Evolutionary conservation across 2,113 vertebrate species (phyloP), one percentile per base, ranked within the genome.

Genomic region (Rhegmatorhina hoffmannsi): DNA sequence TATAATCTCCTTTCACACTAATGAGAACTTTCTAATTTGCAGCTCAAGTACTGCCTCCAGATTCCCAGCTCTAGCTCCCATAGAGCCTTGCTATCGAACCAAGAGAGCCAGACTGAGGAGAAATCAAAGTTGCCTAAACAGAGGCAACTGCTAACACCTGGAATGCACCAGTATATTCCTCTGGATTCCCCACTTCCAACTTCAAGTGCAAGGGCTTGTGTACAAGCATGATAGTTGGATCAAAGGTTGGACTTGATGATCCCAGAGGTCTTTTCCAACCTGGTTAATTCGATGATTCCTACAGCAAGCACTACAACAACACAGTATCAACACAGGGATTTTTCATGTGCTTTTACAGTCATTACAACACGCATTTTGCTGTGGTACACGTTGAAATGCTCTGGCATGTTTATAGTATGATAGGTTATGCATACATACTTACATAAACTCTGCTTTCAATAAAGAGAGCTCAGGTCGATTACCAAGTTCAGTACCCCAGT

Each of bases 161-260:
- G 25, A 56, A 85, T 5, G 19, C 24, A 74, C 10, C 33, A 63
- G 17, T n/a, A 67, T 13, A 40, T 38, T 26, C 31, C 33, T 49
- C 36, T 25, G 26, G 1, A 1, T 3, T 29, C 43, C 24, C 1
- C 0, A 12, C 2, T 52, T 23, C 66, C n/a, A 56, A 28, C 1
- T 3, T 47, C 34, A 17, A 0, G 1, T 26, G 20, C 18, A 40
- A 72, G 36, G 24, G 40, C 26, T 56, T 25, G 47, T 43, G 21
- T 3, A 59, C 17, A 72, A 78, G 13, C 34, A 19, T 43, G 40
- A 43, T 15, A 15, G 40, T 43, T 43, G 40, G 40, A 43, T 43
- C 40, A 43, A 15, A 43, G 40, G 40, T 15, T 43, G 40, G 40
- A 43, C 40, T 15, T 43, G 40, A 43, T 43, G 40, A 43, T 14